Evolutionary conservation across 2,888 invertebrate genomes (phyloP), one percentile per base, ranked within the genome.

Genomic region (Stomorhina lunata): DNA sequence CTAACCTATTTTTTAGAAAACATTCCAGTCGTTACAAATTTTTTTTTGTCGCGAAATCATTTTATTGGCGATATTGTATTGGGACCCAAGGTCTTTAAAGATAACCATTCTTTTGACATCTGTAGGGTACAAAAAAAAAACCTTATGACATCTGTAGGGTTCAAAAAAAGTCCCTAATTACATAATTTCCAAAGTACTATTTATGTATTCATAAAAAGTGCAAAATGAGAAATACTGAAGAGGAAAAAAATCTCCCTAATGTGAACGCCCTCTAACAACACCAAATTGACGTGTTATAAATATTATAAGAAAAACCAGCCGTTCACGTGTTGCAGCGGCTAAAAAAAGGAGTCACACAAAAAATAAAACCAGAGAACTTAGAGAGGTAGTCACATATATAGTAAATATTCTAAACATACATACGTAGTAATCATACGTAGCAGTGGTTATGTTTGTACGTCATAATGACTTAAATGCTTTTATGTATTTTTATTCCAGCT

Each of bases 231-330:
- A 12, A 9, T 61, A 25, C 40, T 32, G 15, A n/a, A 53, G 6
- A 10, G 1, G 50, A 6, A 12, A 25, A 68, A 77, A 69, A 77
- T 77, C 61, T 69, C 68, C 61, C 77, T 53, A 53, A 77, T 50
- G 71, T 77, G 66, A 68, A 81, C 81, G 81, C 81, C 81, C 81
- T 72, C 77, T 68, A 81, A 81, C 77, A 76, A 81, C 81, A 76
- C 81, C 77, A 81, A 59, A 76, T 55, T 72, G 66, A 77, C 77
- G 77, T 81, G 72, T 77, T 81, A 81, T 68, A 77, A 66, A 72
- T 77, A 55, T 61, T 63, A 65, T 34, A 68, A 69, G 50, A 32
- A 48, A 32, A 37, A 69, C 43, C 25, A 9, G 5, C 34, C 5
- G n/a, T n/a, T 69, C 63, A 75, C 63, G 69, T 80, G 63, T 76